Percentiles rank a stretch among this genome's conserved stretches.
Conservation (phyloP, 30 jellyfish, hydroid and myxozoan species). For the Pelagia noctiluca region DNA sequence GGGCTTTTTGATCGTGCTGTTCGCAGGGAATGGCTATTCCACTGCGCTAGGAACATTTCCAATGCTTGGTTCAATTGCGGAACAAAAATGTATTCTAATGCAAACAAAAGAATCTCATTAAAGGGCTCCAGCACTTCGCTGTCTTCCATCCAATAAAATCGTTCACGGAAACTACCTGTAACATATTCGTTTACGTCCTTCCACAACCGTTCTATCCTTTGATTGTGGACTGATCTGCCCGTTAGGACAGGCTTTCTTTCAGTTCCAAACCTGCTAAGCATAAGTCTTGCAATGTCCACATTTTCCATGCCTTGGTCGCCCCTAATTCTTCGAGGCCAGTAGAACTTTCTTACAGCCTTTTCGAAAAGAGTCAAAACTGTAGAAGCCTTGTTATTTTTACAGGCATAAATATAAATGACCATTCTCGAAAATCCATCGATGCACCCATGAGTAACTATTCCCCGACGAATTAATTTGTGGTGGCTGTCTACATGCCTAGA, state of each 20-base stretch:
- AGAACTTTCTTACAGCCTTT: slow-evolving; percentile 18
- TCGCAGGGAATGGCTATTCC: slow-evolving; percentile 22
- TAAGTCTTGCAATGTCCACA: slow-evolving; percentile 23
- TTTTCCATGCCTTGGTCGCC: slow-evolving; percentile 56
- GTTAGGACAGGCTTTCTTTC: slow-evolving; percentile 27
- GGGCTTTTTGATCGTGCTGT: slow-evolving; percentile 33
- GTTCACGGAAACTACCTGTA: slow-evolving; percentile 12
- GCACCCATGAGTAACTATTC: not conserved
- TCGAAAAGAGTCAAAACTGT: slow-evolving; percentile 19
- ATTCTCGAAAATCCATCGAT: slow-evolving; percentile 32
- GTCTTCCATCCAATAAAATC: slow-evolving; percentile 42
- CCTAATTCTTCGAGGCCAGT: slow-evolving; percentile 44
- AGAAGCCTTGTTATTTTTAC: slow-evolving; percentile 12
- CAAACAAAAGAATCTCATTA: slow-evolving; percentile 18
- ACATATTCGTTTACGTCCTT: slow-evolving; percentile 34
- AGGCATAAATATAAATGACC: slow-evolving; percentile 17
- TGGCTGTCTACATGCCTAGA: slow-evolving; percentile 38
- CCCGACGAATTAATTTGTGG: slow-evolving; percentile 6
- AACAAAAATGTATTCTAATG: slow-evolving; percentile 11
- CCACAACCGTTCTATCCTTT: slow-evolving; percentile 36
- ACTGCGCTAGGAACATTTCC: not conserved
- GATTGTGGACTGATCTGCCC: slow-evolving; percentile 37
- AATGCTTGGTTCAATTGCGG: slow-evolving; percentile 26
- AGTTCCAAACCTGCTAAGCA: slow-evolving; percentile 38
- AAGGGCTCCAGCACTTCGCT: slow-evolving; percentile 21